Evolutionary conservation across 2,888 invertebrate genomes (phyloP).

Genomic region (Erpobdella octoculata): DNA sequence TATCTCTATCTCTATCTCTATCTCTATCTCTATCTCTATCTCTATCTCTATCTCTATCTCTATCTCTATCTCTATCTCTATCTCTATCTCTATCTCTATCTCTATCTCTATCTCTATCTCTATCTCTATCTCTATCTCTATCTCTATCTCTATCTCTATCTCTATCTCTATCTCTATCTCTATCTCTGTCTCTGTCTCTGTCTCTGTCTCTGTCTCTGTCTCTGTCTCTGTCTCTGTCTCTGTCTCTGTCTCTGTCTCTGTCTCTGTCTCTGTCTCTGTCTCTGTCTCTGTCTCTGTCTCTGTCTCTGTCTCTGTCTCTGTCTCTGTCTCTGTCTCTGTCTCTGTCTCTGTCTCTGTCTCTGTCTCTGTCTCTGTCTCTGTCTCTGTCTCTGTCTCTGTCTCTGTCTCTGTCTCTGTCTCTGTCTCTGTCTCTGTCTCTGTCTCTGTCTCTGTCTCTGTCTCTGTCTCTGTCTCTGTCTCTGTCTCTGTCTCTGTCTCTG

Average conservation of each 20-base stretch:
- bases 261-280: slow-evolving; percentile 19
- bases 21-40: no score
- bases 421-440: slow-evolving; percentile 21
- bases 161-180: no score
- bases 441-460: slow-evolving; percentile 23
- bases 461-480: slow-evolving; percentile 22
- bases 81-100: no score
- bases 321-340: slow-evolving; percentile 24
- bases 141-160: no score
- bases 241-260: slow-evolving; percentile 20
- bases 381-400: slow-evolving; percentile 21
- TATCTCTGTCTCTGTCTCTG: no score
- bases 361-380: slow-evolving; percentile 24
- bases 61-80: no score
- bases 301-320: slow-evolving; percentile 21
- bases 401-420: slow-evolving; percentile 25
- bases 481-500: slow-evolving; percentile 20
- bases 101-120: no score
- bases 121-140: no score
- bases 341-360: slow-evolving; percentile 19
- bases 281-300: background rate
- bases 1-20: no score
- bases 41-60: no score
- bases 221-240: slow-evolving; percentile 14
- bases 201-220: slow-evolving; percentile 21